Base-by-base conservation (phyloP, 2,113 vertebrate genomes). In the Stegastes partitus region DNA sequence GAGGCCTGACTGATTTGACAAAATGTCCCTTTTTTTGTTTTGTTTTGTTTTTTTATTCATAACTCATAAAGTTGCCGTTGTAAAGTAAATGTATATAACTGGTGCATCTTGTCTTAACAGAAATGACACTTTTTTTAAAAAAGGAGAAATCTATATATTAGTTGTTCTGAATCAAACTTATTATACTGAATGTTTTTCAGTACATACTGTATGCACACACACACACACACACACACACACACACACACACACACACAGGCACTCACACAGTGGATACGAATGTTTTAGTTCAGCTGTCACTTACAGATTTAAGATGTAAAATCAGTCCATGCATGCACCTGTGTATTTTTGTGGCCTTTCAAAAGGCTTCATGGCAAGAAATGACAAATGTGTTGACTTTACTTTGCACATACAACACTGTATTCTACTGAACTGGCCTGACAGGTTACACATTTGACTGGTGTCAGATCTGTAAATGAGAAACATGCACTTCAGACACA, bases 71-170 rank as follows among this genome's bases (percentile, higher is more conserved):
- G 58, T 76, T 85, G 28, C 67, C 53, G 51, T 83, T 93, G 89
- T 94, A 93, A 90, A 92, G 72, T 92, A 89, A 83, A 90, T 93
- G 92, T 93, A 93, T 69, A 93, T 91, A 93, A 62, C 47, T 55
- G 22, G 16, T 70, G 78, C 81, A 77, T 89, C 68, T 65, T 82
- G 78, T 91, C 85, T 85, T 83, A 78, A 84, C 80, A 75, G 42
- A 85, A 69, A 78, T 82, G 5, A 39, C 23, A 42, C 22, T 45
- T 85, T 91, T 92, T 91, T 84, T 79, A 59, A 51, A 64, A 51
- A 37, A 5, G 1, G 18, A 37, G 18, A 83, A 34, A 62, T 58
- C 83, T 78, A 68, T 75, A 82, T 74, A 59, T 61, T 44, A 76
- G 67, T 68, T 74, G 78, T 64, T 67, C 44, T 81, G 4, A 65